Evolutionary conservation across 1,140 invertebrate species (phyloP), one percentile per base, ranked within the genome.

Genomic region (Cryptotermes secundus): DNA sequence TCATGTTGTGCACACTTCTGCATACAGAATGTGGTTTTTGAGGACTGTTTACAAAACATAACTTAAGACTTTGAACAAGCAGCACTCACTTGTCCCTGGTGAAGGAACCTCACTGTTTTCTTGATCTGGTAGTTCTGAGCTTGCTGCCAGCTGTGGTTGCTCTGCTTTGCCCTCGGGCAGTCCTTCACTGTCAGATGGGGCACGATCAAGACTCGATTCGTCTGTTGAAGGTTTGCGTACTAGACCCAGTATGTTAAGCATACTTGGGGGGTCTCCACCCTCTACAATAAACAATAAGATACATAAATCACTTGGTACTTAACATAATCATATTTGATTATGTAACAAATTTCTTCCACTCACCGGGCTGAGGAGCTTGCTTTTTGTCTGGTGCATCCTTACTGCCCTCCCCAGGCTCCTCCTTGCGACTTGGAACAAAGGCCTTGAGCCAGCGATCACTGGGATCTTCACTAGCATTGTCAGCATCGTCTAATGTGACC

Each of bases 211-310:
- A 38, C 84, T 85, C 7, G 86, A 85, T 22, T 85, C 85, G 45
- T 86, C 86, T 34, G 81, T 83, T 6, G 86, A 84, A 22, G 88
- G 87, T 83, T 89, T 89, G 65, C 91, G 87, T 12, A 92, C 90
- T 82, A 92, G 87, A 35, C 91, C 92, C 65, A 92, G 87, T 84
- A 92, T 91, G 86, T 92, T 91, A 34, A 92, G 86, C 92, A 92
- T 92, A 87, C 91, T 92, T 42, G 91, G 90, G 3, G 83, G 80
- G n/a, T 84, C 86, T 80, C 24, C 83, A n/a, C 72, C 42, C 59
- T 38, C 49, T 84, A 26, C 26, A 72, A 84, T 34, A 84, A 38
- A 26, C 31, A 81, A 22, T 38, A n/a, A 38, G 3, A 12, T 80
- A 26, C 22, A 38, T 42, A 49, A 16, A 12, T 49, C 45, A 35